A percentile compares a stretch with the other conserved stretches of the same genome.
These are phyloP conservation scores for Pangasius larnaudii DNA, from an alignment of 2,797 vertebrate species.

Conservation along the genomic window DNA sequence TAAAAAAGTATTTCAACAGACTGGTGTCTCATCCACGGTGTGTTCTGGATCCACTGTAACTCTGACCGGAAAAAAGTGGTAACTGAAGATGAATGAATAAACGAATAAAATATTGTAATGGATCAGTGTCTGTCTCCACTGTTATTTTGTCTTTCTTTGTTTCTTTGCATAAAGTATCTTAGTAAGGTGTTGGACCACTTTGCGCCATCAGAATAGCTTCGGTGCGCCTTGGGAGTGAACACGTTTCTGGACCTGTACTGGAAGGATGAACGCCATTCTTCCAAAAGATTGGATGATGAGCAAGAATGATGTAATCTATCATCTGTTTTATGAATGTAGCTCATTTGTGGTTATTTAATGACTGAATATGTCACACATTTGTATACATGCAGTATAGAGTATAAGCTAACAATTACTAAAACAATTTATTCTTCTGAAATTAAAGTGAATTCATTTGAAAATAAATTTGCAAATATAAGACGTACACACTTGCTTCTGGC, in stretches of 20 bases:
- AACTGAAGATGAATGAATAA: not conserved
- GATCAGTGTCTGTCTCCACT: not conserved
- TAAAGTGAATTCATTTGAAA: not conserved
- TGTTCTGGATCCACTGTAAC: not conserved
- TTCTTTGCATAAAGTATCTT: not conserved
- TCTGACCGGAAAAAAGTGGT: not conserved
- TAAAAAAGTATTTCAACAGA: not conserved
- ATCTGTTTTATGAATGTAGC: not conserved
- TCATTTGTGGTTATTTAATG: not conserved
- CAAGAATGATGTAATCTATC: not conserved
- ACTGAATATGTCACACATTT: not conserved
- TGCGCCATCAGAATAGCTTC: not conserved
- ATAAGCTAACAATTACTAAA: not conserved
- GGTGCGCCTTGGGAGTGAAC: not conserved
- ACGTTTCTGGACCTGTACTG: not conserved
- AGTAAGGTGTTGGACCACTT: not conserved
- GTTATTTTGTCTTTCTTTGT: not conserved
- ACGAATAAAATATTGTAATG: not conserved
- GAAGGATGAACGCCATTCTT: not conserved
- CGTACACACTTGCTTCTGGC: not conserved
- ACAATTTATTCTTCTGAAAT: not conserved
- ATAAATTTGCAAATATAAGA: not conserved
- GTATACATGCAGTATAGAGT: not conserved
- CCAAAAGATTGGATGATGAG: not conserved
- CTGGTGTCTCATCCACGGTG: not conserved